Evolutionary conservation across 2,888 invertebrate species (phyloP).

Genomic region (Lasioglossum zephyrum): DNA sequence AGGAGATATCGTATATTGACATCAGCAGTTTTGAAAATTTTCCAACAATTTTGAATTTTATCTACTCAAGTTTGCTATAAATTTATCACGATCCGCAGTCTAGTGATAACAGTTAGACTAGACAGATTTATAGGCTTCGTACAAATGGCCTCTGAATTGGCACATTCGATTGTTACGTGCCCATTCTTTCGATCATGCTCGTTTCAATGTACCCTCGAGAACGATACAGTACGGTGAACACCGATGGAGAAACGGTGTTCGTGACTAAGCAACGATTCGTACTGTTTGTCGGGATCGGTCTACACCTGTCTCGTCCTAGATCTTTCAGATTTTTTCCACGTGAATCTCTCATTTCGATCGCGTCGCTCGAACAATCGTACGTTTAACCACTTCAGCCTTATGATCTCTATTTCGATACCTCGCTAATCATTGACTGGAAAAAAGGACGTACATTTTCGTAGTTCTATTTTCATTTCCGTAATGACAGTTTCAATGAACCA

Average conservation of each 20-base stretch:
- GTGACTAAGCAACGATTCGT: conserved; percentile 61
- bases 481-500: not conserved
- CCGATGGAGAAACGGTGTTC: conserved; percentile 57
- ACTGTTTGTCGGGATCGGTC: conserved; percentile 43
- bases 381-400: conserved; percentile 5
- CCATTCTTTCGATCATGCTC: conserved; percentile 22
- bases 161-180: conserved; percentile 14
- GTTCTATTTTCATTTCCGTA: not conserved
- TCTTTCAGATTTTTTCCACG: conserved; percentile 39
- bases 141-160: not conserved
- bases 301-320: conserved; percentile 64
- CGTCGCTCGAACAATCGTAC: not conserved
- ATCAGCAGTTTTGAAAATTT: too few relatives aligned
- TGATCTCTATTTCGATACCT: not conserved
- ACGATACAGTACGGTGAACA: conserved; percentile 48
- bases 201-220: conserved; percentile 23
- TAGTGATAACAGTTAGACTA: not conserved
- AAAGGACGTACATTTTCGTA: not conserved
- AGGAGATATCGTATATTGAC: too few relatives aligned
- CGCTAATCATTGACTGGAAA: not conserved
- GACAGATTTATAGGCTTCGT: not conserved
- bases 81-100: too few relatives aligned
- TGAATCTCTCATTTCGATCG: conserved; percentile 27
- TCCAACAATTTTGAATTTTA: too few relatives aligned
- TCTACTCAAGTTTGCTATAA: too few relatives aligned